These are phyloP conservation scores for Perca fluviatilis DNA, from an alignment of 2,113 vertebrate species.

Conservation along the genomic window DNA sequence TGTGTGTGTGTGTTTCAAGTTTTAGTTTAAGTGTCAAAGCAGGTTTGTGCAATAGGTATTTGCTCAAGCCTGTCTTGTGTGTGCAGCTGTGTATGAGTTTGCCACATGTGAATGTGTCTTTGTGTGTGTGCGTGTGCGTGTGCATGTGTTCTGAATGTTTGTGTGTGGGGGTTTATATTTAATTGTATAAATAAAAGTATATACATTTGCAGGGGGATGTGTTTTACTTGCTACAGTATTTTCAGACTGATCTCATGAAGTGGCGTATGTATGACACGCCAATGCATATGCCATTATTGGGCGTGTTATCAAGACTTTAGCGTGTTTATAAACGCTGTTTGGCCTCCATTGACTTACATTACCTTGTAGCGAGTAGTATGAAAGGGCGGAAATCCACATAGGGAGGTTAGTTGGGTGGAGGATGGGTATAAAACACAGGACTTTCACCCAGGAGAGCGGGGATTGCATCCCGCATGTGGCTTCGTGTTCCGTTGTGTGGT, in stretches of 20 bases:
- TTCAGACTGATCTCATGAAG: background rate
- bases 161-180: background rate
- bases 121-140: background rate
- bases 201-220: conserved; percentile 1
- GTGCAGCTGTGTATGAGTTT: conserved; percentile 36
- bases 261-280: no score
- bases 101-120: background rate
- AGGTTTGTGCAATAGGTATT: conserved; percentile 60
- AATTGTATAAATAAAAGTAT: background rate
- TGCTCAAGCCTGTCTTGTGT: conserved; percentile 52
- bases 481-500: no score
- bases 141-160: background rate
- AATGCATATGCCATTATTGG: no score
- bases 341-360: no score
- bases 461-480: no score
- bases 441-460: no score
- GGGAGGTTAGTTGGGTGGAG: no score
- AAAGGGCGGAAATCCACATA: no score
- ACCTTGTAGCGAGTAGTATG: no score
- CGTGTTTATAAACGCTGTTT: no score
- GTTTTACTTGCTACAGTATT: background rate
- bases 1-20: conserved; percentile 29
- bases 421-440: no score
- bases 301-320: no score
- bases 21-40: conserved; percentile 38